A percentile compares a stretch with the other conserved stretches of the same genome.
Evolutionary conservation across 2,888 invertebrate species (phyloP).

Genomic region (Philaethria dido): DNA sequence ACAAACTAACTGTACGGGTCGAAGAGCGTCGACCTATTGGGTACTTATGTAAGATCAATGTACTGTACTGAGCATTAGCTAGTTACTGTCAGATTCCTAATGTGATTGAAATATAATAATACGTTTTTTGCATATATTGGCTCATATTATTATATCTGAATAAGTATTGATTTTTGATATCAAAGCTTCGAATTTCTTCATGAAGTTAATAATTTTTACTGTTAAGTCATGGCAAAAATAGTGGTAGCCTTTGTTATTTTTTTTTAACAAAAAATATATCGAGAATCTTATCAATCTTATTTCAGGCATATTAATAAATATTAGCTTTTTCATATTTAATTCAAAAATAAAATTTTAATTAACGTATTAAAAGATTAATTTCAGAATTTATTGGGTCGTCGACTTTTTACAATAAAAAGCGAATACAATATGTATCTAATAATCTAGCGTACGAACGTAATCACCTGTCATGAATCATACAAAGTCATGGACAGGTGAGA

Average conservation of each 20-base stretch:
- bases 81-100: constrained; percentile 20
- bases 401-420: constrained; percentile 15
- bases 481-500: background rate
- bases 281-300: no score
- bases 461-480: constrained; percentile 11
- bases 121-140: background rate
- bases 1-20: constrained; percentile 29
- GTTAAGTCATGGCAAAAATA: background rate
- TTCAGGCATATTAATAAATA: no score
- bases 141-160: background rate
- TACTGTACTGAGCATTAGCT: constrained; percentile 20
- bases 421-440: constrained; percentile 13
- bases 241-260: background rate
- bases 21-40: constrained; percentile 30
- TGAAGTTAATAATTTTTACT: background rate
- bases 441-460: background rate
- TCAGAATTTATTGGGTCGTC: constrained; percentile 2
- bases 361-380: background rate
- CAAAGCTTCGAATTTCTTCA: background rate
- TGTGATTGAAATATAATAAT: constrained; percentile 13
- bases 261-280: no score
- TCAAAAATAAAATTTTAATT: background rate
- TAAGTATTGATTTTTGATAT: background rate
- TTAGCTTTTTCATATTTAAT: no score
- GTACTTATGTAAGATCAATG: constrained; percentile 36